These are phyloP conservation scores for Zoroaster sp. DNA, from an alignment of 53 echinoderm and acorn worm genomes.

Conservation along the genomic window DNA sequence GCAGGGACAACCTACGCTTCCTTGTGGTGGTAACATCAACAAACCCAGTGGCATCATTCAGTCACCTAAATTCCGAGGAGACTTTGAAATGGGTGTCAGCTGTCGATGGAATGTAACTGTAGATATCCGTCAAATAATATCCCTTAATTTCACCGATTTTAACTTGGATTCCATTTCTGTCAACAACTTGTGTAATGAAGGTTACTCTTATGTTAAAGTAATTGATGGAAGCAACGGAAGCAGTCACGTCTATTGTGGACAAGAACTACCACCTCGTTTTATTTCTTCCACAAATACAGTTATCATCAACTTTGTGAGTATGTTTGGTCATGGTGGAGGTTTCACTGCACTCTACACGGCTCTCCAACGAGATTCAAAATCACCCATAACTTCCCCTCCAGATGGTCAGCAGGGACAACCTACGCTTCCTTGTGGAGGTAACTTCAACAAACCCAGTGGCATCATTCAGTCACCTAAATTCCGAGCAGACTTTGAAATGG, in stretches of 20 bases:
- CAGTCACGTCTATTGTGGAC: slow-evolving; percentile 30
- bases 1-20: neutral
- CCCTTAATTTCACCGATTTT: slow-evolving; percentile 43
- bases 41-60: neutral
- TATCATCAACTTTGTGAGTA: neutral
- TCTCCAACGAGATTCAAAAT: neutral
- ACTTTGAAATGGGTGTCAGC: neutral
- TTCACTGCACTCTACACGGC: slow-evolving; percentile 24
- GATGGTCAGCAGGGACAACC: neutral
- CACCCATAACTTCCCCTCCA: neutral
- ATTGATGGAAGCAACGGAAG: neutral
- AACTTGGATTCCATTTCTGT: slow-evolving; percentile 4
- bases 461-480: neutral
- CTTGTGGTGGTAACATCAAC: neutral
- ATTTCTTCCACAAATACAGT: slow-evolving; percentile 11
- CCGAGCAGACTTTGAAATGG: neutral
- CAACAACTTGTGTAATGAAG: neutral
- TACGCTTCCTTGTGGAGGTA: neutral
- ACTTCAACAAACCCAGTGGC: neutral
- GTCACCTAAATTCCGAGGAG: neutral
- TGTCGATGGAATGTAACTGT: slow-evolving; percentile 42
- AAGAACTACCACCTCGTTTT: neutral
- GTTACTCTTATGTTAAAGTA: slow-evolving; percentile 38
- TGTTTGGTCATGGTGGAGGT: neutral
- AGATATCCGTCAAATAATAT: neutral